Percentiles rank a stretch among this genome's conserved stretches.
Evolutionary conservation across 2,888 invertebrate genomes (phyloP).

Genomic region (Troides aeacus): DNA sequence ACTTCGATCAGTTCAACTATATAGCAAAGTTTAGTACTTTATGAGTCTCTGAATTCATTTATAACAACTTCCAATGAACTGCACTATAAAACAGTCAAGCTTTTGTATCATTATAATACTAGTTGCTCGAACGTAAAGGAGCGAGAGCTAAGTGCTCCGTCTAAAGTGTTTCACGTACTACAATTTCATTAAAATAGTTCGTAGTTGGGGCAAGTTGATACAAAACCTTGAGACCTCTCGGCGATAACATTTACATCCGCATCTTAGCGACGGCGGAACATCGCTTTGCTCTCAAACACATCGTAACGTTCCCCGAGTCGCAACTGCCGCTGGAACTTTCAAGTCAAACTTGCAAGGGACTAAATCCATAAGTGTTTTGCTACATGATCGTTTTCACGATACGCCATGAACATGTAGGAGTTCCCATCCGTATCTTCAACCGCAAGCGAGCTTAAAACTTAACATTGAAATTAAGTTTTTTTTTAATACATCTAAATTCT

Average conservation of each 20-base stretch:
- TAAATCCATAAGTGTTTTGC: constrained; percentile 77
- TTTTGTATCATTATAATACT: background rate
- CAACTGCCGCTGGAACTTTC: constrained; percentile 54
- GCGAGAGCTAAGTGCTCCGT: constrained; percentile 29
- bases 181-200: constrained; percentile 35
- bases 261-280: constrained; percentile 62
- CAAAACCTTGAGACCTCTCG: constrained; percentile 48
- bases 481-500: no score
- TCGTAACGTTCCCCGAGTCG: constrained; percentile 47
- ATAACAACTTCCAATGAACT: no score
- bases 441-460: constrained; percentile 58
- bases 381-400: constrained; percentile 78
- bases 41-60: no score
- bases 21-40: no score
- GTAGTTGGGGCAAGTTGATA: constrained; percentile 23
- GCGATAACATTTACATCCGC: constrained; percentile 60
- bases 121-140: constrained; percentile 30
- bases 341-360: constrained; percentile 75
- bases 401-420: constrained; percentile 75
- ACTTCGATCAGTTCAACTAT: no score
- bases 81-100: no score
- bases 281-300: constrained; percentile 76
- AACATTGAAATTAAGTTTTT: background rate
- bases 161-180: constrained; percentile 17
- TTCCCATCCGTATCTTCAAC: constrained; percentile 59